Percentiles rank a stretch among this genome's conserved stretches.
Conservation (phyloP, 2,888 invertebrate genomes). For the Stenurella melanura region DNA sequence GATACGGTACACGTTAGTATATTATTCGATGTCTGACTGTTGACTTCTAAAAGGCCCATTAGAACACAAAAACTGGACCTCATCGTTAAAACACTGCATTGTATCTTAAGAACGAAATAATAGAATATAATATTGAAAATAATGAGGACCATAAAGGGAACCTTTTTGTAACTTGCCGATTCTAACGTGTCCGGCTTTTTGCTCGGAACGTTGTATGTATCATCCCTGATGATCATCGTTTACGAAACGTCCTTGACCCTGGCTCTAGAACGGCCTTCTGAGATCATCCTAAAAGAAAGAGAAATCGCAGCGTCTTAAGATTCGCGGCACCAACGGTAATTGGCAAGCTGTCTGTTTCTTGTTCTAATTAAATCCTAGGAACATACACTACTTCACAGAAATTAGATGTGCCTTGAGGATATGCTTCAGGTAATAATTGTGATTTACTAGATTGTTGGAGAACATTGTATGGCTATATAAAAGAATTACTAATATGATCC, state of each 20-base stretch:
- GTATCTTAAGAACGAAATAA: constrained; percentile 21
- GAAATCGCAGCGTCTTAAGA: constrained; percentile 34
- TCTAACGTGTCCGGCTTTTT: constrained; percentile 29
- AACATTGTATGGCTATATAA: not conserved
- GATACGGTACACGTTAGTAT: not conserved
- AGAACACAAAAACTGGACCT: constrained; percentile 8
- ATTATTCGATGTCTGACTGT: constrained; percentile 1
- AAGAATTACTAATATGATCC: not conserved
- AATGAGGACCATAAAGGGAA: constrained; percentile 21
- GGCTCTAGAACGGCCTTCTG: constrained; percentile 35
- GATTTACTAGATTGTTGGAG: constrained; percentile 27
- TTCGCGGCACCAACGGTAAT: constrained; percentile 41
- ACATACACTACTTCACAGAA: constrained; percentile 30
- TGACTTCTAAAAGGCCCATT: not conserved
- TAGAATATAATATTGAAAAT: constrained; percentile 21
- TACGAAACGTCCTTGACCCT: constrained; percentile 39
- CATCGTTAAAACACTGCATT: not conserved
- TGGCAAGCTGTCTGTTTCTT: constrained; percentile 25
- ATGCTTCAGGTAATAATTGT: constrained; percentile 31
- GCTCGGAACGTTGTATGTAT: constrained; percentile 12
- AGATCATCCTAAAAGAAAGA: constrained; percentile 40
- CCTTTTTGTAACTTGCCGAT: constrained; percentile 4
- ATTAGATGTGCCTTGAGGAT: constrained; percentile 27
- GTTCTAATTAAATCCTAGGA: constrained; percentile 38
- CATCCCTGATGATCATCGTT: constrained; percentile 30